A percentile compares a stretch with the other conserved stretches of the same genome.
phyloP scores from a whole-genome alignment of 2,797 vertebrate genomes.

The Buceros bicornis region DNA sequence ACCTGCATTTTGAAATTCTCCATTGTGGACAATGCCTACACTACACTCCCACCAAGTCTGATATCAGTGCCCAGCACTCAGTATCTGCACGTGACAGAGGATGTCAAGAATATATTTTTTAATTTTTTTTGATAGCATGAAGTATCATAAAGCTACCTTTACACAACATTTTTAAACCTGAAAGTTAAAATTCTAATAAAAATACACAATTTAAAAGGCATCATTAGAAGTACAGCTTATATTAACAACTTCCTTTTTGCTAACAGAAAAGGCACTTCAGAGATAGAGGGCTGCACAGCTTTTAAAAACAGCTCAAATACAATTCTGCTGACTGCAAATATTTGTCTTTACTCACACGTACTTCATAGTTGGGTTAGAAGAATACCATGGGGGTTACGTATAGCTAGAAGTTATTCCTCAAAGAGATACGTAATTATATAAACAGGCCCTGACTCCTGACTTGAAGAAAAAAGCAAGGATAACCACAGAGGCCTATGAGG shows the following conservation, averaged over 20 bases:
- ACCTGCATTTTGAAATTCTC: neutral
- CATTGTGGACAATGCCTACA: neutral
- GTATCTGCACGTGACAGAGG: neutral
- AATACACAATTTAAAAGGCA: neutral
- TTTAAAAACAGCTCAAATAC: neutral
- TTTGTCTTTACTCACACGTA: neutral
- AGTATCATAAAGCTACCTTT: neutral
- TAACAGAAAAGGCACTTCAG: neutral
- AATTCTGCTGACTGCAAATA: neutral
- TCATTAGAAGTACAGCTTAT: neutral
- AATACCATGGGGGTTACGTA: neutral
- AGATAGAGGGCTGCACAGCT: neutral
- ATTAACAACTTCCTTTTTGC: neutral
- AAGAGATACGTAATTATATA: neutral
- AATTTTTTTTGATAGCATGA: neutral
- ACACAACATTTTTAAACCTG: neutral
- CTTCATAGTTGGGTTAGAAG: neutral
- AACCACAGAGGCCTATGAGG: neutral
- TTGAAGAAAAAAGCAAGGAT: neutral
- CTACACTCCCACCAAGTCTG: neutral
- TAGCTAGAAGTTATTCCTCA: neutral
- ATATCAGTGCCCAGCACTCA: neutral
- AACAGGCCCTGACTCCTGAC: neutral
- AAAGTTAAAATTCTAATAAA: neutral
- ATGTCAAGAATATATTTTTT: rapidly evolving